Conservation (phyloP, 2,888 invertebrate genomes). For the Hirtodrosophila trivittata region DNA sequence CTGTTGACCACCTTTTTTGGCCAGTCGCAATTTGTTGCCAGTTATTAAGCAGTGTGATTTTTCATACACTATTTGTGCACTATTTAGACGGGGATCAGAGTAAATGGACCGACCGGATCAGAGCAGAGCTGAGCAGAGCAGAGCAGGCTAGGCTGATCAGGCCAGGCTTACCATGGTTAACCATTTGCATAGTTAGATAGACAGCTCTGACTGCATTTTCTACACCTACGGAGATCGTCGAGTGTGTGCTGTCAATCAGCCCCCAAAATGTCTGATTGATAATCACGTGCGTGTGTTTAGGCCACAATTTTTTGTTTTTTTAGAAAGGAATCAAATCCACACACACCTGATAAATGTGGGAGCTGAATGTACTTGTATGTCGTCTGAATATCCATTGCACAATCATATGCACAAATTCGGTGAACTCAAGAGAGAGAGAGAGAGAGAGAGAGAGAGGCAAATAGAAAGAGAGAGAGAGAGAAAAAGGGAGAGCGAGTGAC, state of each 20-base stretch:
- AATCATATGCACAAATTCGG: slow-evolving; percentile 21
- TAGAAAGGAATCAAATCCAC: slow-evolving; percentile 66
- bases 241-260: slow-evolving; percentile 67
- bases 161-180: slow-evolving; percentile 8
- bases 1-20: slow-evolving; percentile 19
- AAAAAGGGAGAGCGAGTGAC: too few species aligned
- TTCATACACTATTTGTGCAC: slow-evolving; percentile 50
- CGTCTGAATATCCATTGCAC: slow-evolving; percentile 26
- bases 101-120: slow-evolving; percentile 11
- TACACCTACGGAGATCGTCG: slow-evolving; percentile 65
- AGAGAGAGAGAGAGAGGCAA: background rate
- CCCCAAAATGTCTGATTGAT: slow-evolving; percentile 62
- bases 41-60: slow-evolving; percentile 71
- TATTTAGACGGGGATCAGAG: slow-evolving; percentile 32
- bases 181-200: slow-evolving; percentile 38
- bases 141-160: too few species aligned
- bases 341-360: slow-evolving; percentile 23
- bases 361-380: slow-evolving; percentile 15
- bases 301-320: slow-evolving; percentile 21
- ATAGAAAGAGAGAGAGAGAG: background rate
- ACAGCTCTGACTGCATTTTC: slow-evolving; percentile 51
- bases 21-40: slow-evolving; percentile 68
- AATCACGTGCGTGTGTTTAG: slow-evolving; percentile 61
- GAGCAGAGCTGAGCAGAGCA: too few species aligned
- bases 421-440: background rate